A percentile compares a stretch with the other conserved stretches of the same genome.
phyloP scores from a whole-genome alignment of 2,113 vertebrate species.

The Rallus limicola region DNA sequence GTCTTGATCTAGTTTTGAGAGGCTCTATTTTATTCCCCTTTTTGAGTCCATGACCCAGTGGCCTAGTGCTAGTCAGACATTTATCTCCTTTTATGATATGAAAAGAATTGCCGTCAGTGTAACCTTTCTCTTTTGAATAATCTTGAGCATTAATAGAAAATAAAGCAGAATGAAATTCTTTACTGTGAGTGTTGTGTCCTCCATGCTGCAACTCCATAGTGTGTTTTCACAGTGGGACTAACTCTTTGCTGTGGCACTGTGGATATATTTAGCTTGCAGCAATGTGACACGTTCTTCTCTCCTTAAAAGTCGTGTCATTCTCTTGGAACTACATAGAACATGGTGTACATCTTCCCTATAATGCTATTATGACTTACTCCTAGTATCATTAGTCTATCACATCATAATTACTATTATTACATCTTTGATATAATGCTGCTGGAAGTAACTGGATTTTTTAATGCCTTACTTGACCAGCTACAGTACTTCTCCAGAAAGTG shows the following conservation, averaged over 20 bases:
- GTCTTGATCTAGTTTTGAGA: background rate
- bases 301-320: background rate
- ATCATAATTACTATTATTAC: background rate
- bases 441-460: background rate
- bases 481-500: background rate
- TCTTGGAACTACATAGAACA: background rate
- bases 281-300: background rate
- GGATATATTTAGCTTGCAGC: background rate
- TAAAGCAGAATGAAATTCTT: background rate
- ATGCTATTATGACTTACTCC: background rate
- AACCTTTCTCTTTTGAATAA: conserved; percentile 25
- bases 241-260: background rate
- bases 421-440: background rate
- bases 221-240: background rate
- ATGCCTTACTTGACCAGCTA: background rate
- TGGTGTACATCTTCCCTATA: background rate
- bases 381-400: background rate
- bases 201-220: background rate
- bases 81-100: background rate
- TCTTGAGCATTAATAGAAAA: background rate
- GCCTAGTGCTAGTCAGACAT: background rate
- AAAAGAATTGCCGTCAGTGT: background rate
- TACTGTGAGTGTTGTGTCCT: background rate
- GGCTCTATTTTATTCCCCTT: background rate
- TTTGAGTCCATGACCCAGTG: background rate